Base-by-base conservation (phyloP, 2,113 vertebrate species). In the Alethe diademata region DNA sequence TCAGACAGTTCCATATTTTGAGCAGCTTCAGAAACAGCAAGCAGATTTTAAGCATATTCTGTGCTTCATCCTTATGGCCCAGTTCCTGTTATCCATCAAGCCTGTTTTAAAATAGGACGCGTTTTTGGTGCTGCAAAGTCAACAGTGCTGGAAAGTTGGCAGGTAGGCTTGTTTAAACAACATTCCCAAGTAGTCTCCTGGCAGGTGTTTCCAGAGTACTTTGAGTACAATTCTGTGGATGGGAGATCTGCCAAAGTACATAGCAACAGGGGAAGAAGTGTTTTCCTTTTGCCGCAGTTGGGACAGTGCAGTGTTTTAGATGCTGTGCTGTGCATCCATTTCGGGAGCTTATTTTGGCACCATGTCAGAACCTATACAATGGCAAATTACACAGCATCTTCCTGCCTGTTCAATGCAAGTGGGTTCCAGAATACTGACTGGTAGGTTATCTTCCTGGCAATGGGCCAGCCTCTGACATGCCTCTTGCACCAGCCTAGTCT, bases 191-290 rank as follows among this genome's bases (percentile, higher is more conserved):
- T 94, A 98, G 97, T 97, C 96, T 98, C 95, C 97, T 98, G 98
- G 98, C 98, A 98, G 97, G 98, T 98, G 98, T 98, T 98, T 98
- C 97, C 98, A 98, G 95, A 97, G 96, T 93, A 96, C 98, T 97
- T 96, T 96, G 96, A 98, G 97, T 97, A 98, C 93, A 97, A 96
- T 97, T 97, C 97, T 98, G 97, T 95, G 95, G 93, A 93, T 95
- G 98, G 98, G 97, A 96, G 85, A 89, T 85, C 79, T 98, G 98
- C 98, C 98, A 98, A 97, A 92, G 95, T 96, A 98, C 97, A 98
- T 98, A 98, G 97, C 97, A 98, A 98, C 97, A 85, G 92, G 62
- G 71, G 48, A 80, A 95, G 91, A 95, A 93, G 73, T 96, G 82
- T 98, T 98, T 98, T 97, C 93, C 93, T 97, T 94, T 96, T 94